Percentiles rank a stretch among this genome's conserved stretches.
Evolutionary conservation across 1,140 invertebrate genomes (phyloP).

Genomic region (Trinorchestia longiramus): DNA sequence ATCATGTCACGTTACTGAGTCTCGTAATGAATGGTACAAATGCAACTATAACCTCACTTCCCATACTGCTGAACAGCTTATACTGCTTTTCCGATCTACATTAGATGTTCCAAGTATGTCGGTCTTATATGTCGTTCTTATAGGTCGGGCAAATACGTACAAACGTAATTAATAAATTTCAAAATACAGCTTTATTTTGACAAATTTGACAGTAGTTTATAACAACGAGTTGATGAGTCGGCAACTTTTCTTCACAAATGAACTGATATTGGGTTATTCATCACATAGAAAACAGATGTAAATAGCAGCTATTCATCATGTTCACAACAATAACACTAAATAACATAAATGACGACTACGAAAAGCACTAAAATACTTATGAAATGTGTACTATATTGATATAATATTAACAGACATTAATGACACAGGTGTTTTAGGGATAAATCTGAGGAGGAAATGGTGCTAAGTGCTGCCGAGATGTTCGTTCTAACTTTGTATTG

Average conservation of each 20-base stretch:
- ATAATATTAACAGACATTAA: neutral
- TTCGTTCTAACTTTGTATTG: constrained; percentile 21
- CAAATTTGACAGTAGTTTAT: no score
- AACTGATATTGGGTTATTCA: no score
- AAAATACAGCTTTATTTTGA: neutral
- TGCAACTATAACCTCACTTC: neutral
- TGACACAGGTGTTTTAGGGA: neutral
- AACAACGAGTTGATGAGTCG: no score
- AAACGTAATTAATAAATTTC: no score
- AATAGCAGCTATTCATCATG: neutral
- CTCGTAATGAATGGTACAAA: neutral
- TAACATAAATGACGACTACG: neutral
- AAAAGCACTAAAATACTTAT: neutral
- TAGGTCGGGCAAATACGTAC: neutral
- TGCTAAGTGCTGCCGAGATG: neutral
- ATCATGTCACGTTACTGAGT: neutral
- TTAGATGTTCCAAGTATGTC: neutral
- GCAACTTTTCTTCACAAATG: no score
- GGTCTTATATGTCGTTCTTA: neutral
- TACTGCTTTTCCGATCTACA: no score
- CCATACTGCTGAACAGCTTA: no score
- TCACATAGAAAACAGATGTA: neutral
- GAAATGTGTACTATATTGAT: neutral
- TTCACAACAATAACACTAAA: neutral
- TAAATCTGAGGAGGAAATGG: neutral